A percentile compares a stretch with the other conserved stretches of the same genome.
phyloP scores from a whole-genome alignment of 2,797 vertebrate genomes.

The Botia kubotai region DNA sequence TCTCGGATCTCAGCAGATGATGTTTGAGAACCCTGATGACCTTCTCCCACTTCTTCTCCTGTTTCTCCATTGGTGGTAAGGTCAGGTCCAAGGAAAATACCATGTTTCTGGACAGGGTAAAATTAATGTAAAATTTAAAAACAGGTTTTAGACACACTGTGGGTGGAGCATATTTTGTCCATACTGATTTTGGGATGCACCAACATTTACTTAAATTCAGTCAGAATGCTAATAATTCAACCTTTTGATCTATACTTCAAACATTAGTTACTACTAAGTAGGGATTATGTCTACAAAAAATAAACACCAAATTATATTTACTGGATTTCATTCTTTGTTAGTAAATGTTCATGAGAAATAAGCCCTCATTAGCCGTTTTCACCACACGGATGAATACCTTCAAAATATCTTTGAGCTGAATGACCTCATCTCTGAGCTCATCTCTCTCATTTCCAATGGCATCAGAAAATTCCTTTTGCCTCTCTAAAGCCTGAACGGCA shows the following conservation, averaged over 20 bases:
- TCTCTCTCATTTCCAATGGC: slow-evolving; percentile 92
- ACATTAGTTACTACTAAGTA: not conserved
- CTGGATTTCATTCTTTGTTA: not conserved
- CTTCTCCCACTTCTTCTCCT: slow-evolving; percentile 53
- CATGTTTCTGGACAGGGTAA: slow-evolving; percentile 85
- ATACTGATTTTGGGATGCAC: not conserved
- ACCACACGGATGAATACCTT: slow-evolving; percentile 83
- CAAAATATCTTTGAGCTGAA: slow-evolving; percentile 88
- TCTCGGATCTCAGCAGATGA: slow-evolving; percentile 58
- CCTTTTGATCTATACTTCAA: not conserved
- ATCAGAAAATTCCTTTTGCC: slow-evolving; percentile 97
- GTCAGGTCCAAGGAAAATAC: slow-evolving; percentile 86
- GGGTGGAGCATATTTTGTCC: not conserved
- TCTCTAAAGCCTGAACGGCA: slow-evolving; percentile 91
- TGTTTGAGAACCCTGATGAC: slow-evolving; percentile 56
- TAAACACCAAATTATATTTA: not conserved
- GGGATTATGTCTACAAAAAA: not conserved
- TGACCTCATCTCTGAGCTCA: slow-evolving; percentile 93
- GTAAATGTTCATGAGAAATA: not conserved
- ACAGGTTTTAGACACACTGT: not conserved
- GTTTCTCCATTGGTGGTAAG: slow-evolving; percentile 81
- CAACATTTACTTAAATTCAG: not conserved
- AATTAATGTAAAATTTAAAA: not conserved
- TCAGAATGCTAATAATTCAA: not conserved
- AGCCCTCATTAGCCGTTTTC: not conserved